Evolutionary conservation across 2,888 invertebrate genomes (phyloP).

Genomic region (Mechanitis mazaeus): DNA sequence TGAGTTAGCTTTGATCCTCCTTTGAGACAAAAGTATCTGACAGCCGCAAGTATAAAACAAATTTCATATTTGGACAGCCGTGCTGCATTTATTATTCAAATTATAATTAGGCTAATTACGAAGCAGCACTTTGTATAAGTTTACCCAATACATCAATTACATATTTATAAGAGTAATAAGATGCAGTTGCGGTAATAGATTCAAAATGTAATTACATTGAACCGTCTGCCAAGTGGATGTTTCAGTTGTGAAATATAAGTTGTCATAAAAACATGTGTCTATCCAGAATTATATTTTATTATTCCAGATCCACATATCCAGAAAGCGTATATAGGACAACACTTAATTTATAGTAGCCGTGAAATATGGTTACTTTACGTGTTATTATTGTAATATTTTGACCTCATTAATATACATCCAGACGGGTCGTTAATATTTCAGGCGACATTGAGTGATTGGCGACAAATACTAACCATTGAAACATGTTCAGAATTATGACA

Average conservation of each 20-base stretch:
- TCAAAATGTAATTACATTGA: slow-evolving; percentile 15
- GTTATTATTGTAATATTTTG: slow-evolving; percentile 20
- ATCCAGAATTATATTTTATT: no score
- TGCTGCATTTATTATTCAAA: background rate
- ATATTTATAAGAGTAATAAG: slow-evolving; percentile 8
- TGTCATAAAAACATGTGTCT: background rate
- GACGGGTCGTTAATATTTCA: slow-evolving; percentile 31
- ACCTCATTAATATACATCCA: slow-evolving; percentile 26
- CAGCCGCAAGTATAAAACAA: no score
- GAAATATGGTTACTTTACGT: no score
- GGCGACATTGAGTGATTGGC: slow-evolving; percentile 30
- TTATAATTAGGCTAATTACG: background rate
- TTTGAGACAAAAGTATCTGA: slow-evolving; percentile 11
- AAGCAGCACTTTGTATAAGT: slow-evolving; percentile 6
- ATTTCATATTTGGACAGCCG: background rate
- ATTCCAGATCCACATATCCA: no score
- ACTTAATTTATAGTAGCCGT: no score
- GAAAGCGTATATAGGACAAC: no score
- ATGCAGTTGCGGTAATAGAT: slow-evolving; percentile 17
- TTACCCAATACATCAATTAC: slow-evolving; percentile 14
- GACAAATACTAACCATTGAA: slow-evolving; percentile 13
- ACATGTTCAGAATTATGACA: slow-evolving; percentile 6
- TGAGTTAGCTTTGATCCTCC: slow-evolving; percentile 24
- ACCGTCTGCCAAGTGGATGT: slow-evolving; percentile 17
- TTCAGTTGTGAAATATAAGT: slow-evolving; percentile 8